Evolutionary conservation across 2,888 invertebrate species (phyloP), one percentile per base, ranked within the genome.

Genomic region (Lymantria monacha): DNA sequence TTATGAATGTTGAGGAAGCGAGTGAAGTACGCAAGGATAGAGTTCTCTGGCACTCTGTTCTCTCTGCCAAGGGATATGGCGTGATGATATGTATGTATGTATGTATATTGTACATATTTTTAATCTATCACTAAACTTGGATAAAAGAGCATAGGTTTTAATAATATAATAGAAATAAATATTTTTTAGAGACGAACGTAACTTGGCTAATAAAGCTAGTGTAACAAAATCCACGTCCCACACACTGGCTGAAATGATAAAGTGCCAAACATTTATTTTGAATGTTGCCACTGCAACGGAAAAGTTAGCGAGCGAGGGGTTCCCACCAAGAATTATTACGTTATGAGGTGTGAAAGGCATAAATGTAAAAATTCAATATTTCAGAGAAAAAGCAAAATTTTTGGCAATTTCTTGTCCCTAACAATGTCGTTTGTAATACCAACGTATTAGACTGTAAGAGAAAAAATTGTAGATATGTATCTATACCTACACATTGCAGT

Each of bases 321-420:
- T 76, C 72, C 74, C 79, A 67, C 75, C 67, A 79, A 87, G 85
- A 90, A 87, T 88, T 89, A 90, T 90, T 89, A 88, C 88, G 88
- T 88, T 89, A 90, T 91, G 91, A 90, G 89, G 89, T 90, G 91
- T 90, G 80, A 90, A 90, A 86, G 80, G 83, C 86, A 90, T 90
- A 87, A 89, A 90, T 89, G 89, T 90, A 89, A 89, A 89, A 87
- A 88, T 87, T 89, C 87, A 88, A 91, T 89, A 88, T 89, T 88
- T 87, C 83, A 83, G 73, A 76, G 69, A 76, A 83, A 77, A 80
- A 77, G 79, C 76, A 65, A 81, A 78, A 83, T 85, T 81, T 79
- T 76, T 75, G 49, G 73, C 81, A 81, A 84, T 86, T 85, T 80
- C 72, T 69, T 74, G 76, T 69, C 44, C 52, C 58, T 73, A 70